Base-by-base conservation (phyloP, 2,113 vertebrate genomes). In the Epinephelus fuscoguttatus region DNA sequence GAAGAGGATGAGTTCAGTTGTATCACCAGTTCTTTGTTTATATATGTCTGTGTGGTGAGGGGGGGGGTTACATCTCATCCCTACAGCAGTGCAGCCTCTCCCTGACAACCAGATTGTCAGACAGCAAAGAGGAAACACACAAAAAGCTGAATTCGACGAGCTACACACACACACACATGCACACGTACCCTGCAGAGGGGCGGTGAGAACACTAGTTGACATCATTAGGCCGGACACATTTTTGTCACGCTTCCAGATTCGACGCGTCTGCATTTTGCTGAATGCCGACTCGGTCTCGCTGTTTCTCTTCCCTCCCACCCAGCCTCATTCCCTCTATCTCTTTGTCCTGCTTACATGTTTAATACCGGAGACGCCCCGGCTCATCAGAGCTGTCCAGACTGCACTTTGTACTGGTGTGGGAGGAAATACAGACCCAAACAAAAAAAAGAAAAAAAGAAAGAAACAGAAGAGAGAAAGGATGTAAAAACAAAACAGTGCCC, bases 201-300 rank as follows among this genome's bases (percentile, higher is more conserved):
- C 70, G 81, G 80, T 86, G 81, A 92, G 86, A 87, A 88, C 85
- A 86, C 88, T 90, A 87, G 84, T 88, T 95, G 90, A 94, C 92
- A 94, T 95, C 94, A 94, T 94, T 94, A 94, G 91, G 89, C 89
- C 64, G 76, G 92, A 93, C 92, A 93, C 88, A 92, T 95, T 95
- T 94, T 95, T 96, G 93, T 94, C 93, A 94, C 79, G 85, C 90
- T 94, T 95, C 92, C 93, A 95, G 92, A 94, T 93, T 92, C 86
- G 88, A 93, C 87, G 84, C 70, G 85, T 94, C 93, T 94, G 92
- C 75, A 81, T 95, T 94, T 93, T 80, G 50, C 81, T 81, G 81
- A 94, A 92, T 91, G 89, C 74, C 66, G 78, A 86, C 84, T 89
- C 37, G 18, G 75, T 93, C 89, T 89, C 42, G 66, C 82, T 81